These are phyloP conservation scores for Platycnemis pennipes DNA, from an alignment of 2,888 invertebrate species.

Conservation along the genomic window DNA sequence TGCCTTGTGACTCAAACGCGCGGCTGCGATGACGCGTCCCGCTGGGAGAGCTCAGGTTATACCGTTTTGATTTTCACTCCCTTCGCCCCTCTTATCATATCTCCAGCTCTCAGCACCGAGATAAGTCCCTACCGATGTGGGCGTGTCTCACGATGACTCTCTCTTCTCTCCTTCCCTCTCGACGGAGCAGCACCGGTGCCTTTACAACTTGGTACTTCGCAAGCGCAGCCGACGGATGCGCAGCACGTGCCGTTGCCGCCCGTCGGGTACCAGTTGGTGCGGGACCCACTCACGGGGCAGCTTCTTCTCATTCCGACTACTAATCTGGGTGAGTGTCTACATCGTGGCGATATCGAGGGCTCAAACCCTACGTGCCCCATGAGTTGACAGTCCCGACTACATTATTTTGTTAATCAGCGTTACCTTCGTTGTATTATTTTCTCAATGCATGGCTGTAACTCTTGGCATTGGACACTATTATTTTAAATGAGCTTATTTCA, in stretches of 20 bases:
- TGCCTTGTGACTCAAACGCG: neutral
- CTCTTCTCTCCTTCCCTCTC: neutral
- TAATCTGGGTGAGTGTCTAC: constrained; percentile 80
- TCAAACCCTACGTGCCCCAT: no score
- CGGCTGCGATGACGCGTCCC: neutral
- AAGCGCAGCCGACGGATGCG: constrained; percentile 68
- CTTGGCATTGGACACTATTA: no score
- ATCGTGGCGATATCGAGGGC: no score
- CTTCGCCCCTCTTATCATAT: neutral
- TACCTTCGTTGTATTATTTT: no score
- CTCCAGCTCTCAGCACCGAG: neutral
- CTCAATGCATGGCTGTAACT: no score
- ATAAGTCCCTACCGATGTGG: constrained; percentile 7
- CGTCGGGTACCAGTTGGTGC: constrained; percentile 91
- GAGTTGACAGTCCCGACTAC: no score
- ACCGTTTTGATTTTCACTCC: neutral
- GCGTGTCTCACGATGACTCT: neutral
- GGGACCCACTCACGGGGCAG: constrained; percentile 92
- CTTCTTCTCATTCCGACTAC: constrained; percentile 89
- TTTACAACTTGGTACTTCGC: constrained; percentile 76
- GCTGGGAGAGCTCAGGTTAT: neutral
- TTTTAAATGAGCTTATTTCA: no score
- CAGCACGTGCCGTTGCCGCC: constrained; percentile 79
- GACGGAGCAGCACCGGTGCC: constrained; percentile 80
- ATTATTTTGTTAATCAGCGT: no score